Conservation (phyloP, 2,797 vertebrate species). For the Syndactyla subalaris region DNA sequence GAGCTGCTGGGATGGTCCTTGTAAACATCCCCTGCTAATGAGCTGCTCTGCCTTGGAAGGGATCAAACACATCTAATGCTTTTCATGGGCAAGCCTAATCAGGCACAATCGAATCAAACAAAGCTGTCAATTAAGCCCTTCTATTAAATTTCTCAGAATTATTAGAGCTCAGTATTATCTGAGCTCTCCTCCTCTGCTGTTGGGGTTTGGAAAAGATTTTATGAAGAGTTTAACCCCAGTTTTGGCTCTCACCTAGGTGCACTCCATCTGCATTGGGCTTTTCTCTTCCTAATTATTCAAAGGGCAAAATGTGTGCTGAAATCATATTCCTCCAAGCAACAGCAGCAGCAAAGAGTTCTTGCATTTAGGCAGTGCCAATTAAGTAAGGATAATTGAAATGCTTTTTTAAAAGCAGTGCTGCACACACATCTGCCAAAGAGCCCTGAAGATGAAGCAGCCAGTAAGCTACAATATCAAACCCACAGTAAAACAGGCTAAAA, state of each 20-base stretch:
- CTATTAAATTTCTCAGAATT: background rate
- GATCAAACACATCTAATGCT: background rate
- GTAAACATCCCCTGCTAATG: constrained; percentile 36
- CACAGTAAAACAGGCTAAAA: background rate
- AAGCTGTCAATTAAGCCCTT: constrained; percentile 2
- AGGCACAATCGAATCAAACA: background rate
- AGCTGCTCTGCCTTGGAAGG: background rate
- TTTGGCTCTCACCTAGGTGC: background rate
- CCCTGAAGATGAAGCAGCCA: background rate
- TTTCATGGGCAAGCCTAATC: constrained; percentile 2
- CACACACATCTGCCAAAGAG: background rate
- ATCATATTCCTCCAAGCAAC: background rate
- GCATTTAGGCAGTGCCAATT: background rate
- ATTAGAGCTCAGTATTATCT: background rate
- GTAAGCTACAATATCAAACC: background rate
- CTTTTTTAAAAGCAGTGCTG: background rate
- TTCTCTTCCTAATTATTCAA: constrained; percentile 11
- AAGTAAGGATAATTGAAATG: background rate
- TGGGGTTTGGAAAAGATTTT: background rate
- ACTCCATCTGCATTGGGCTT: background rate
- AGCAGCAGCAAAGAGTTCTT: background rate
- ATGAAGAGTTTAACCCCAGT: rapidly evolving
- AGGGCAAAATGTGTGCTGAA: background rate
- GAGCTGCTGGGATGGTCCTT: background rate
- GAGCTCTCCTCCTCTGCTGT: background rate